Percentiles rank a stretch among this genome's conserved stretches.
These are phyloP conservation scores for Polyommatus iphigenia DNA, from an alignment of 2,888 invertebrate genomes.

Conservation along the genomic window DNA sequence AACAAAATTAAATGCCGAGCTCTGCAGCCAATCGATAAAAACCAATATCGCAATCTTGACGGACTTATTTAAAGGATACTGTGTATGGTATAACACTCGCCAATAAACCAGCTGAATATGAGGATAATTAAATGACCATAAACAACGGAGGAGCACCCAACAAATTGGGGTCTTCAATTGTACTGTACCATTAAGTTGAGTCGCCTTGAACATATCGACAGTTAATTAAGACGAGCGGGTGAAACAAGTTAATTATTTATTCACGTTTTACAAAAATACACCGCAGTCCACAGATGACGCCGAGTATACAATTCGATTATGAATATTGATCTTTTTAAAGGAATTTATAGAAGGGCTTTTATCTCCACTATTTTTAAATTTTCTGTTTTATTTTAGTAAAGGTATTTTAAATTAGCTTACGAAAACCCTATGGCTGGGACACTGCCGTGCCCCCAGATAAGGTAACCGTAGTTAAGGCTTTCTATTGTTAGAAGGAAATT, in stretches of 20 bases:
- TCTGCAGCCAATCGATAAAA: background rate
- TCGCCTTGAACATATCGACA: constrained; percentile 10
- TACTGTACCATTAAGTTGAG: background rate
- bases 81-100: background rate
- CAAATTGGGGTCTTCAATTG: constrained; percentile 6
- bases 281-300: background rate
- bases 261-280: background rate
- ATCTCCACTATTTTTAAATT: too few species aligned
- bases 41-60: background rate
- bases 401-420: too few species aligned
- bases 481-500: too few species aligned
- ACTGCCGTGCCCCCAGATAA: too few species aligned
- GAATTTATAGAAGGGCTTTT: too few species aligned
- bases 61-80: background rate
- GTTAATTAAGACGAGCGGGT: constrained; percentile 7
- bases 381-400: too few species aligned
- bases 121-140: constrained; percentile 19
- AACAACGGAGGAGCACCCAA: background rate
- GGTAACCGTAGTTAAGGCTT: too few species aligned
- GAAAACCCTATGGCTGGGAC: too few species aligned
- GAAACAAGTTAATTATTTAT: constrained; percentile 8
- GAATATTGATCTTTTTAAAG: background rate
- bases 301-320: background rate
- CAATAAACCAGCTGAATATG: constrained; percentile 1
- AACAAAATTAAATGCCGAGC: background rate